Base-by-base conservation (phyloP, 2,888 invertebrate genomes). In the Entomobrya proxima region DNA sequence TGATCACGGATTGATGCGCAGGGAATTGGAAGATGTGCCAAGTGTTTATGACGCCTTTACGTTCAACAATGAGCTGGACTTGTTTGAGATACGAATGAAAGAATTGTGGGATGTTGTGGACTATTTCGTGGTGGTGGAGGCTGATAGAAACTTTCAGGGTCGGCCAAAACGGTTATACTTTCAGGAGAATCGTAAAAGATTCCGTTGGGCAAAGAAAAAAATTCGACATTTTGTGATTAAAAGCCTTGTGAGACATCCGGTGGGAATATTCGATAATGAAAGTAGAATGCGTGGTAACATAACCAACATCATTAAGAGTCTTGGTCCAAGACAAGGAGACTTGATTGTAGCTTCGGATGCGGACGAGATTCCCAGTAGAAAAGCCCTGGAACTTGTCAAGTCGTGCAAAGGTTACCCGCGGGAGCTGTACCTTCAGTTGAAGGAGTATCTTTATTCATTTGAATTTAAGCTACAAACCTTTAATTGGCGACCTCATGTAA, bases 301-400 rank as follows among this genome's bases (percentile, higher is more conserved):
- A 85, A 89, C 88, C 13, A 24, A 88, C 4, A 64, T 89, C 44
- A 79, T 88, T 7, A 47, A 86, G 15, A 80, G 90, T 18, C 24
- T 77, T 13, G 88, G 88, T 15, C 64, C 89, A 5, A 76, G 88
- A 0, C 76, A 77, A 7, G 91, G 91, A 47, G 91, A 91, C 82
- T 72, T 91, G 0, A 92, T 95, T 81, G 93, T 93, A 55, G 88
- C 90, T 24, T 93, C 93, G 69, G 93, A 94, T 88, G 92, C 93
- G 21, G 93, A 94, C 90, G 94, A 94, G 89, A 93, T 95, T 85
- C 93, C 94, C 18, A 94, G 94, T 85, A 92, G 93, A 32, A 92
- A 93, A 84, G 94, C 95, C n/a, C 91, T 95, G 30, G 93, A 94
- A 90, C 95, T 94, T 92, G 92, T 95, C 47, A 95, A 95, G 91